Evolutionary conservation across 1,140 invertebrate genomes (phyloP).

Genomic region (Bombus balteatus): DNA sequence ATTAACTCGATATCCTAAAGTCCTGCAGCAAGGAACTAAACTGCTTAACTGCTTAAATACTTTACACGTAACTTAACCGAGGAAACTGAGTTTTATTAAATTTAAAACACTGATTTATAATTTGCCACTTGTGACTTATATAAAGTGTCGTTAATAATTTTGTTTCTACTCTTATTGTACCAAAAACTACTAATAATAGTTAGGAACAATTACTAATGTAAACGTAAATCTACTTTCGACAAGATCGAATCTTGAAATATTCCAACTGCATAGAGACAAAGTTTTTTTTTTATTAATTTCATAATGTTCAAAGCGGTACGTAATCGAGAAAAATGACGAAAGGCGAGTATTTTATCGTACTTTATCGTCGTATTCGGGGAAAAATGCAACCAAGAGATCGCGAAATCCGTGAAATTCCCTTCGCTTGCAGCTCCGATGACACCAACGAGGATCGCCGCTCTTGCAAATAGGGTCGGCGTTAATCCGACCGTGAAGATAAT

Average conservation of each 20-base stretch:
- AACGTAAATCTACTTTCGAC: background rate
- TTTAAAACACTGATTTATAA: too few species aligned
- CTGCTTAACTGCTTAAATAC: too few species aligned
- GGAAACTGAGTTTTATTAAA: too few species aligned
- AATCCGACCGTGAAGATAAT: slow-evolving; percentile 68
- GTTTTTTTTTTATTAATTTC: background rate
- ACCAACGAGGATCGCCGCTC: slow-evolving; percentile 49
- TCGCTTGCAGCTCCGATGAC: slow-evolving; percentile 49
- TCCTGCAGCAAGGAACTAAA: too few species aligned
- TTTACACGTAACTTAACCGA: too few species aligned
- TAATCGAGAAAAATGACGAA: background rate
- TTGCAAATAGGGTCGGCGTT: slow-evolving; percentile 54
- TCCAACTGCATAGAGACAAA: background rate
- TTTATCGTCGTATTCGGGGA: background rate
- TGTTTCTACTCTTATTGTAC: too few species aligned
- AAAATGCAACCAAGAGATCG: slow-evolving; percentile 39
- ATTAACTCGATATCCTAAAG: background rate
- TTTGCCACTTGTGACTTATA: too few species aligned
- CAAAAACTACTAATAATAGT: too few species aligned
- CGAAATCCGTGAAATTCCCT: slow-evolving; percentile 51
- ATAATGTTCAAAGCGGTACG: background rate
- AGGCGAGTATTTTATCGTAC: background rate
- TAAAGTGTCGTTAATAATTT: too few species aligned
- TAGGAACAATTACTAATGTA: background rate
- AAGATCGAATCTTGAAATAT: background rate